phyloP scores from a whole-genome alignment of 1,140 invertebrate species.

The Galleria mellonella region DNA sequence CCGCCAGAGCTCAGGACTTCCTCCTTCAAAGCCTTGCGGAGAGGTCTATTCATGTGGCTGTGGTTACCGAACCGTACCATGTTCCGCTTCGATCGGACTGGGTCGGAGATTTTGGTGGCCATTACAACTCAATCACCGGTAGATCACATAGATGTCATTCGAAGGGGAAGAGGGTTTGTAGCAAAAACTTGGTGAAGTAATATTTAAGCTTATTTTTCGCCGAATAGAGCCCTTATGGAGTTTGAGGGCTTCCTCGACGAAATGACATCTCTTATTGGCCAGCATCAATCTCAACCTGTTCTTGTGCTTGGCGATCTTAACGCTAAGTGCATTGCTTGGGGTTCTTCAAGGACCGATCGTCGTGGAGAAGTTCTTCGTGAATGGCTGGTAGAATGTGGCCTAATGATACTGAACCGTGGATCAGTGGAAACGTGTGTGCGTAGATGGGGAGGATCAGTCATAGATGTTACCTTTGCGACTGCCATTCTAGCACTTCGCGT shows the following conservation, averaged over 20 bases:
- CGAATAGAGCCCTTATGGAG: conserved; percentile 6
- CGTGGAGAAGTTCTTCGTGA: conserved; percentile 4
- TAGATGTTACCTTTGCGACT: conserved; percentile 19
- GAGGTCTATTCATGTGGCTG: conserved; percentile 4
- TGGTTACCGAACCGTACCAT: background rate
- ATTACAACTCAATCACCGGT: too few relatives aligned
- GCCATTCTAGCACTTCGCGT: conserved; percentile 4
- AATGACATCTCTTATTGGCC: background rate
- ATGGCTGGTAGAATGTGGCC: conserved; percentile 3
- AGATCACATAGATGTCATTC: too few relatives aligned
- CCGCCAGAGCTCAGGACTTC: background rate
- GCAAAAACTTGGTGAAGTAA: too few relatives aligned
- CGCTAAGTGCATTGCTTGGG: conserved; percentile 12
- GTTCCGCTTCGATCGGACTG: background rate
- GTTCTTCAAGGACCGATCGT: conserved; percentile 6
- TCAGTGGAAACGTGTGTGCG: conserved; percentile 10
- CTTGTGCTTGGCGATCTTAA: conserved; percentile 12
- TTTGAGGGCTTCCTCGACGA: conserved; percentile 8
- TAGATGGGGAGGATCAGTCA: conserved; percentile 11
- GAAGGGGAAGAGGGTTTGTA: too few relatives aligned
- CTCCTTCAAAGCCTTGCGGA: conserved; percentile 8
- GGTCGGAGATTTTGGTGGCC: background rate
- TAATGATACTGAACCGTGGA: conserved; percentile 11
- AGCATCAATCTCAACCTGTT: background rate
- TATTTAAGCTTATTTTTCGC: conserved; percentile 13